Evolutionary conservation across 2,113 vertebrate genomes (phyloP), one percentile per base, ranked within the genome.

Genomic region (Stegastes partitus): DNA sequence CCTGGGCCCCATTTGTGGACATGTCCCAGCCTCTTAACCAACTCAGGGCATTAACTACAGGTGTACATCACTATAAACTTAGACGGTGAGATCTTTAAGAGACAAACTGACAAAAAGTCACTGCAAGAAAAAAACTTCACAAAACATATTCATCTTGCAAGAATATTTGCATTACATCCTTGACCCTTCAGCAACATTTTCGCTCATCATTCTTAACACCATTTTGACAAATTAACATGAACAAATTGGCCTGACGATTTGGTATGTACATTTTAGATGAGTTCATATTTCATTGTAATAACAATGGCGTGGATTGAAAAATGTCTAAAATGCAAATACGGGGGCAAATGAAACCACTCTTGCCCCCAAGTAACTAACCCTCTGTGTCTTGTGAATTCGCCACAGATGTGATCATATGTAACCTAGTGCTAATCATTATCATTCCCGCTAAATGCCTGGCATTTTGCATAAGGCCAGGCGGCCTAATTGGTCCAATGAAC

Each of bases 401-500:
- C 47, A 65, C 81, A 84, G 68, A 77, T 86, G 69, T 81, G 84
- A 88, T 91, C 82, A 82, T 78, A 79, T 86, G 79, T 81, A 87
- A 87, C 85, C 79, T 67, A 11, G 78, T 1, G 8, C 74, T 84
- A 89, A 89, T 94, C 89, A 93, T 94, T 93, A 91, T 87, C 90
- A 91, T 89, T 90, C 89, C 71, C 75, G 3, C 77, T 87, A 94
- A 93, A 94, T 93, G 84, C 83, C 82, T 87, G 67, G 71, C 77
- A 87, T 92, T 92, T 93, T 90, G 81, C 84, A 79, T 79, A 84
- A 88, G 74, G 86, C 84, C 74, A 79, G 83, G 81, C 84, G 83
- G 79, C 75, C 89, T 93, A 92, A 93, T 94, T 92, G 91, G 90
- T 65, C 82, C 69, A 18, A 83, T 90, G 89, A 91, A 90, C 89